phyloP scores from a whole-genome alignment of 2,888 invertebrate genomes.

The Diarsia mendica region DNA sequence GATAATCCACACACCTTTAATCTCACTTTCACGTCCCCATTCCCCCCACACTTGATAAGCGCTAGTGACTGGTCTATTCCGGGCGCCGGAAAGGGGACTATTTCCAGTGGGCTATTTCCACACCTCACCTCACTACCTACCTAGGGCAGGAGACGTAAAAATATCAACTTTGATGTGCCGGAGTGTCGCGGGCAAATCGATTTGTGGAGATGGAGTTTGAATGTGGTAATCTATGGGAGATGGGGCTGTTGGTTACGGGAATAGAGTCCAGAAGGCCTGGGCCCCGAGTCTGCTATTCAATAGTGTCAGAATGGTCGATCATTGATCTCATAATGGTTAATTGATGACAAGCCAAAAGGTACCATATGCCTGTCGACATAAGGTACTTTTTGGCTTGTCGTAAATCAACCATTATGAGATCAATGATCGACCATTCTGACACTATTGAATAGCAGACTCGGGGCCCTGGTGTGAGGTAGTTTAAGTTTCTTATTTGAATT shows the following conservation, averaged over 20 bases:
- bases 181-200: slow-evolving; percentile 20
- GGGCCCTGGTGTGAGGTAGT: neutral
- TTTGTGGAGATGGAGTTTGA: slow-evolving; percentile 19
- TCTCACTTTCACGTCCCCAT: slow-evolving; percentile 16
- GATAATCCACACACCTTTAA: neutral
- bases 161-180: slow-evolving; percentile 51
- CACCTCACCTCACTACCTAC: slow-evolving; percentile 61
- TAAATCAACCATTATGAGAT: too few species aligned
- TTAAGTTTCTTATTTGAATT: neutral
- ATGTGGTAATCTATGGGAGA: neutral
- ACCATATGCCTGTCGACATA: too few species aligned
- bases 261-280: neutral
- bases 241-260: neutral
- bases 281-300: too few species aligned
- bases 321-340: too few species aligned
- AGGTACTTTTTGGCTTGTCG: too few species aligned
- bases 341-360: too few species aligned
- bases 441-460: too few species aligned
- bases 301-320: too few species aligned
- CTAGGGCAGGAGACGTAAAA: slow-evolving; percentile 54
- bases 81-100: slow-evolving; percentile 75
- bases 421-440: too few species aligned
- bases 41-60: slow-evolving; percentile 46
- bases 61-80: slow-evolving; percentile 66
- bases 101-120: slow-evolving; percentile 70